Evolutionary conservation across 2,113 vertebrate species (phyloP).

Genomic region (Lipophrys pholis): DNA sequence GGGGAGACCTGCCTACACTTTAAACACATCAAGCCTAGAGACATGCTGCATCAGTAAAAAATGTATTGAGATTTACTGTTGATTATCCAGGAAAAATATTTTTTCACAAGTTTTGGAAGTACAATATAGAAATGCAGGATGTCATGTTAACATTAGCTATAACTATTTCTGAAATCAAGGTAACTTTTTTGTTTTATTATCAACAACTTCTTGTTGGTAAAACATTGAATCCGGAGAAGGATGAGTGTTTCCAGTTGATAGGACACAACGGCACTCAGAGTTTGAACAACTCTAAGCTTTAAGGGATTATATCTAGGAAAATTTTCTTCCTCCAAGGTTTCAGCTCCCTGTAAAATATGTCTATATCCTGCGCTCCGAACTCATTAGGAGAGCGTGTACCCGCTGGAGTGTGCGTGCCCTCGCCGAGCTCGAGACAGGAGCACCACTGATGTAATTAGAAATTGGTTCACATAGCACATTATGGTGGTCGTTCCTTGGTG

Average conservation of each 20-base stretch:
- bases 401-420: slow-evolving; percentile 47
- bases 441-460: slow-evolving; percentile 66
- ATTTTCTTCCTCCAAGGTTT: slow-evolving; percentile 37
- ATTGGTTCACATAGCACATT: slow-evolving; percentile 52
- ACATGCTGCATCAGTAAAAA: not conserved
- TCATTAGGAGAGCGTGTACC: slow-evolving; percentile 56
- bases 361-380: slow-evolving; percentile 48
- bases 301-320: slow-evolving; percentile 39
- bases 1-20: too few relatives aligned
- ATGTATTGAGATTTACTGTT: not conserved
- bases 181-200: not conserved
- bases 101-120: not conserved
- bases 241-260: not conserved
- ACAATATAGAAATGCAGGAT: not conserved
- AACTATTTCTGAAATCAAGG: too few relatives aligned
- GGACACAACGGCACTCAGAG: slow-evolving; percentile 28
- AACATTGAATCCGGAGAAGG: not conserved
- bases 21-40: not conserved
- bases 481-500: slow-evolving; percentile 50
- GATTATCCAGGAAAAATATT: not conserved
- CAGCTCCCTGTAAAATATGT: slow-evolving; percentile 56
- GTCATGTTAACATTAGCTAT: not conserved
- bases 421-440: slow-evolving; percentile 45
- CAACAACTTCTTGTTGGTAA: slow-evolving; percentile 1
- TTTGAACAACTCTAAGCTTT: slow-evolving; percentile 16